Base-by-base conservation (phyloP, 1,140 invertebrate genomes). In the Drosophila bipectinata region DNA sequence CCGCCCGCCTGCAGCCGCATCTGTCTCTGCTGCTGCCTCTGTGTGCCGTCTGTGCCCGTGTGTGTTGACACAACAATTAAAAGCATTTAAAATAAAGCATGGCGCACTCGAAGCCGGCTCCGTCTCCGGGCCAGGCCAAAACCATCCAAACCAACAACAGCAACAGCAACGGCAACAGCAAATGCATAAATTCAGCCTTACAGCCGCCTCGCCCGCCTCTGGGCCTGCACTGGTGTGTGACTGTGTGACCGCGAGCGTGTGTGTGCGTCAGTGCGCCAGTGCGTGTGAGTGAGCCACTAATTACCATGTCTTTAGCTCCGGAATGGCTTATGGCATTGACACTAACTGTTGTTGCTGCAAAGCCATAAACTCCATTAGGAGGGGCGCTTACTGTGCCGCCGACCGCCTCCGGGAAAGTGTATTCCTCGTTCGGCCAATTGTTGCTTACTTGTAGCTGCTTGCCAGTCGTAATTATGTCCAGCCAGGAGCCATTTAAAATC, bases 1-100 rank as follows among this genome's bases (percentile, higher is more conserved):
- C 41, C 81, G 56, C 52, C 55, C 67, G 82, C 78, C 83, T 78
- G 79, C 83, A 88, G 61, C 57, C 45, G 24, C 34, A 37, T 14
- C 47, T 48, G 44, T 48, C 41, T 21, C 30, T 37, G 15, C 53
- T 53, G 49, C 57, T 58, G 21, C 48, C 59, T 58, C 18, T 30
- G 12, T n/a, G 30, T 28, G 4, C 15, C 14, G 49, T 30, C 34
- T 60, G 63, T 47, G 47, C 32, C 49, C 47, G 34, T 67, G 67
- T 72, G 79, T 87, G 83, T 87, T 87, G 83, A 87, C 83, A 87
- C 79, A 88, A 87, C 83, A 87, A 87, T 87, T 87, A 87, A 87
- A 87, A 83, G 83, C 83, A 88, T 87, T 87, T 87, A 87, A 87
- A 87, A 87, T 87, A 87, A 87, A 88, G 84, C 79, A 87, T 87